Evolutionary conservation across 2,888 invertebrate genomes (phyloP).

Genomic region (Trichopoda pennipes): DNA sequence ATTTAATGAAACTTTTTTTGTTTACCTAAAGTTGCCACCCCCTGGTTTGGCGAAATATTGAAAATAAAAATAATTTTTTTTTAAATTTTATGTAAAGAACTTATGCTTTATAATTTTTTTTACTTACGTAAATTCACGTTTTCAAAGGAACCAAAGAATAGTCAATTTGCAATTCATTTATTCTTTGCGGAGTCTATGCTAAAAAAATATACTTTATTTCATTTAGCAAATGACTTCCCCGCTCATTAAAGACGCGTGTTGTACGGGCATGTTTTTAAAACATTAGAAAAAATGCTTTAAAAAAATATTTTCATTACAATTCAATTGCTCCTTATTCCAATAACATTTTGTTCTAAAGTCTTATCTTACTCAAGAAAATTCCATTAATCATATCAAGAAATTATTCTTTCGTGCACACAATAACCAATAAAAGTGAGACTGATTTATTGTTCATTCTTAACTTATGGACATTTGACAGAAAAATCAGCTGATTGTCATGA

Average conservation of each 20-base stretch:
- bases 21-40: too few species aligned
- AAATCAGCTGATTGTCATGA: conserved; percentile 67
- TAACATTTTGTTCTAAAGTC: not conserved
- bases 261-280: conserved; percentile 17
- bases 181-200: too few species aligned
- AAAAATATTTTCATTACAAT: not conserved
- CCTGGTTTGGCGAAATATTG: too few species aligned
- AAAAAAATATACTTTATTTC: too few species aligned
- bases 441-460: conserved; percentile 60
- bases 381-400: conserved; percentile 57
- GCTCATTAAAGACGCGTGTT: conserved; percentile 57
- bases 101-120: too few species aligned
- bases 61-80: too few species aligned
- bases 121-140: too few species aligned
- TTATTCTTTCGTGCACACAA: not conserved
- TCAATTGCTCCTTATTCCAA: not conserved
- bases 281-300: conserved; percentile 24
- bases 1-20: too few species aligned
- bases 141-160: too few species aligned
- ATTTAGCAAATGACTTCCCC: not conserved
- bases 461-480: conserved; percentile 64
- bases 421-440: conserved; percentile 53
- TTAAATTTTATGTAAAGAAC: too few species aligned
- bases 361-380: conserved; percentile 21
- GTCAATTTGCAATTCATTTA: too few species aligned